phyloP scores from a whole-genome alignment of 2,113 vertebrate genomes.

The Orycteropus afer region DNA sequence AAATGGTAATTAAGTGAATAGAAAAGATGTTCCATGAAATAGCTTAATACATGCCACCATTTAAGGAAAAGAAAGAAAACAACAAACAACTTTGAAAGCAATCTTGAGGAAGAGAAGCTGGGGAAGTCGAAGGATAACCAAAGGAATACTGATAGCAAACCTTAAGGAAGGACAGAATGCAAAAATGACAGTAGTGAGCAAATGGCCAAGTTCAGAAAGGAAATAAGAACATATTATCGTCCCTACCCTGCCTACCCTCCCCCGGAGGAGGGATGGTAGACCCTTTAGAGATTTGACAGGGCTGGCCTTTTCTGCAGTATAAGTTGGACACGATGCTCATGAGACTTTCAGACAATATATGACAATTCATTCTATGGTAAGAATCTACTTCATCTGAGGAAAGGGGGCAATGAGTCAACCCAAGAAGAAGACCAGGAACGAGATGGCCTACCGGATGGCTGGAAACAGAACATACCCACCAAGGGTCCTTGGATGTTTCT shows the following conservation, averaged over 20 bases:
- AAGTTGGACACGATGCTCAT: neutral
- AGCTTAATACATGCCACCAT: no score
- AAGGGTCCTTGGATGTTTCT: neutral
- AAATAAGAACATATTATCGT: no score
- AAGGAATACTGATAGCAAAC: neutral
- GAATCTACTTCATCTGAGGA: neutral
- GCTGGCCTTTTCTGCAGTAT: neutral
- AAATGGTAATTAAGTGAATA: neutral
- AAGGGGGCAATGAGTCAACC: no score
- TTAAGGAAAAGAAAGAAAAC: neutral
- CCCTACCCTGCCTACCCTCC: no score
- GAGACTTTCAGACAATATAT: no score
- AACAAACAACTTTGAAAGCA: neutral
- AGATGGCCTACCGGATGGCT: no score
- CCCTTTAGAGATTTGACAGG: neutral
- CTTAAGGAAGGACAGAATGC: neutral
- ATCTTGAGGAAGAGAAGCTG: neutral
- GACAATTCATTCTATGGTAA: no score
- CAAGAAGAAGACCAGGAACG: neutral
- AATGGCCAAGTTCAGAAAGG: neutral
- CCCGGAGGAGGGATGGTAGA: no score
- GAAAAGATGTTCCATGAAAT: neutral
- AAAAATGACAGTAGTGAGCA: no score
- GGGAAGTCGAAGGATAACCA: neutral
- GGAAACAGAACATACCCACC: rapidly evolving